A percentile compares a stretch with the other conserved stretches of the same genome.
Evolutionary conservation across 2,888 invertebrate genomes (phyloP).

Genomic region (Acleris cristana): DNA sequence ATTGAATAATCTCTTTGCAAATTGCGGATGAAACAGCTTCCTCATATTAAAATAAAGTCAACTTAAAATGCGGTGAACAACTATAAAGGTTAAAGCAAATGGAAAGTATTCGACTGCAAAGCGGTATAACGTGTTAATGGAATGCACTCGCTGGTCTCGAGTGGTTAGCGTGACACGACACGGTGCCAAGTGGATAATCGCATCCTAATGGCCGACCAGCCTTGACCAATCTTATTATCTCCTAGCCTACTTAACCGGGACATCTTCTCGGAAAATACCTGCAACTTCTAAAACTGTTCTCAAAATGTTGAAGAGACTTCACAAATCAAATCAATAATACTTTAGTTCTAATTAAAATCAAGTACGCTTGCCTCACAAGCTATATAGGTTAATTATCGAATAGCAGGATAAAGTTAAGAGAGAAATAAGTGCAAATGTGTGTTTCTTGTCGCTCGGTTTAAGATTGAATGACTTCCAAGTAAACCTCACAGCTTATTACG

Average conservation of each 20-base stretch:
- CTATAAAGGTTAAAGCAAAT: background rate
- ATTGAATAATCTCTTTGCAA: background rate
- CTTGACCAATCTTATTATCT: conserved; percentile 39
- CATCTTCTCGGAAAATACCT: background rate
- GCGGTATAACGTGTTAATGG: conserved; percentile 34
- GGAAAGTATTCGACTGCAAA: conserved; percentile 27
- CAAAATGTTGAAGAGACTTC: background rate
- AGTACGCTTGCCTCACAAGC: background rate
- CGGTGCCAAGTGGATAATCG: conserved; percentile 46
- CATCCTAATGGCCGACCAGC: conserved; percentile 39
- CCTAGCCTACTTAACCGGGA: conserved; percentile 5
- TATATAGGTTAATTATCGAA: conserved; percentile 17
- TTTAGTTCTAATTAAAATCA: background rate
- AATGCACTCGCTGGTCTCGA: conserved; percentile 35
- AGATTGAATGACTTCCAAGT: conserved; percentile 15
- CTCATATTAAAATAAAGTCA: too few species aligned
- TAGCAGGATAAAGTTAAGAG: conserved; percentile 4
- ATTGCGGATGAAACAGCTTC: too few species aligned
- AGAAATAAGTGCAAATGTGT: conserved; percentile 31
- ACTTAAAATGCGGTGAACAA: too few species aligned
- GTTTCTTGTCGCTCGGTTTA: conserved; percentile 11
- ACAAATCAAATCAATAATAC: background rate
- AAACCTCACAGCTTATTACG: background rate
- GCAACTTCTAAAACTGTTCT: too few species aligned
- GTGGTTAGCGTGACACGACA: conserved; percentile 30